Evolutionary conservation across 1,140 invertebrate species (phyloP).

Genomic region (Orchesella cincta): DNA sequence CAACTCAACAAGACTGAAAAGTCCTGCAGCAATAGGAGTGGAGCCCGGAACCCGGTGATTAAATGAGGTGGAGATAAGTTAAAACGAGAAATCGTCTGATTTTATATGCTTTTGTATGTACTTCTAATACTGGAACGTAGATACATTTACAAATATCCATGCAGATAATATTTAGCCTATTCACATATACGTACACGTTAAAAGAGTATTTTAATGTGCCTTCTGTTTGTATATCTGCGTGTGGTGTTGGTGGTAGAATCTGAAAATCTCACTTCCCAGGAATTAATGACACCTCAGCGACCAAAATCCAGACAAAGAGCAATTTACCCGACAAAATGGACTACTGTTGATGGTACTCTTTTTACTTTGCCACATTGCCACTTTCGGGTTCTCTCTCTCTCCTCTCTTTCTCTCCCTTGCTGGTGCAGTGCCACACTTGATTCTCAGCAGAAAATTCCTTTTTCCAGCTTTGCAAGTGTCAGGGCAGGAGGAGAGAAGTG

Average conservation of each 20-base stretch:
- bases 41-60: not conserved
- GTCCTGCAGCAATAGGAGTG: not conserved
- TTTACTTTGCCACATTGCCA: not conserved
- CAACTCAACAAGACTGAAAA: not conserved
- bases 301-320: constrained; percentile 6
- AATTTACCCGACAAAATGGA: constrained; percentile 11
- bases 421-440: not conserved
- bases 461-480: too few species aligned
- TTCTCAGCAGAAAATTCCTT: not conserved
- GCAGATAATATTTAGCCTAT: too few species aligned
- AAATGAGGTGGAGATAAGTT: constrained; percentile 12
- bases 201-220: too few species aligned
- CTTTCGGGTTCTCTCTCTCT: not conserved
- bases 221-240: not conserved
- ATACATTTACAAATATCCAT: too few species aligned
- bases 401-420: not conserved
- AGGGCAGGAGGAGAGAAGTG: not conserved
- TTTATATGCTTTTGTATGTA: not conserved
- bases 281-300: constrained; percentile 20
- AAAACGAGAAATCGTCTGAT: constrained; percentile 10
- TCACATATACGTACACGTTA: too few species aligned
- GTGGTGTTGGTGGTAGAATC: not conserved
- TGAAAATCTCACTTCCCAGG: constrained; percentile 15
- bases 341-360: constrained; percentile 1
- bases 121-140: too few species aligned